phyloP scores from a whole-genome alignment of 92 coral and sea anemone genomes.

The Desmophyllum pertusum region DNA sequence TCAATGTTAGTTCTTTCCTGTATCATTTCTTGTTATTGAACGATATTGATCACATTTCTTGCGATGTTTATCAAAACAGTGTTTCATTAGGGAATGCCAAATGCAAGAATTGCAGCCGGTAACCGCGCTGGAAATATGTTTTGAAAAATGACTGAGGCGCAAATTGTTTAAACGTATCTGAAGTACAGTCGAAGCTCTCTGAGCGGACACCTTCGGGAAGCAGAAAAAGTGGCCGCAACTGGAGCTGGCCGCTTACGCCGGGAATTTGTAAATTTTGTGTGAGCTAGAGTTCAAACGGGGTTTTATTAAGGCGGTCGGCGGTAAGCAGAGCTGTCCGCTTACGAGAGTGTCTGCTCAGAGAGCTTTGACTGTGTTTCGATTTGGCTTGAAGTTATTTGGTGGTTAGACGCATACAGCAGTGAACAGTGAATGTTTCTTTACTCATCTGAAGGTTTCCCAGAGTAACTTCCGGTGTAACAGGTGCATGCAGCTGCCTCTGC shows the following conservation, averaged over 20 bases:
- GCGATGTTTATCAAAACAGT: neutral
- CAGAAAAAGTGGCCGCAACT: no score
- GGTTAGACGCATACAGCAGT: neutral
- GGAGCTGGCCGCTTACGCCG: no score
- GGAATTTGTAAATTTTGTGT: no score
- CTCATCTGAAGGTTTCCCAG: neutral
- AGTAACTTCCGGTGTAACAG: slow-evolving; percentile 27
- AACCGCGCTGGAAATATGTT: no score
- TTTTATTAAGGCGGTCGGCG: no score
- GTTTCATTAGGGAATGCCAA: neutral
- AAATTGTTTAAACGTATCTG: neutral
- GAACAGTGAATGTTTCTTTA: neutral
- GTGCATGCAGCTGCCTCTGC: slow-evolving; percentile 35
- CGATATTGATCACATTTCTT: neutral
- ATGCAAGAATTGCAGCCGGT: neutral
- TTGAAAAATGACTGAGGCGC: no score
- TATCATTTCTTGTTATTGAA: neutral
- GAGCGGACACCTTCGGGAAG: no score
- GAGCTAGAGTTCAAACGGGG: no score
- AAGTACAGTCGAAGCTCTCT: no score
- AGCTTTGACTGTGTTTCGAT: no score
- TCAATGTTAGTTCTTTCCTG: neutral
- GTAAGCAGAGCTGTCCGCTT: no score
- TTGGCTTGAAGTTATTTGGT: neutral
- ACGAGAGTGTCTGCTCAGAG: no score